A percentile compares a stretch with the other conserved stretches of the same genome.
Conservation (phyloP, 2,888 invertebrate genomes). For the Sminthurinus aureus region DNA sequence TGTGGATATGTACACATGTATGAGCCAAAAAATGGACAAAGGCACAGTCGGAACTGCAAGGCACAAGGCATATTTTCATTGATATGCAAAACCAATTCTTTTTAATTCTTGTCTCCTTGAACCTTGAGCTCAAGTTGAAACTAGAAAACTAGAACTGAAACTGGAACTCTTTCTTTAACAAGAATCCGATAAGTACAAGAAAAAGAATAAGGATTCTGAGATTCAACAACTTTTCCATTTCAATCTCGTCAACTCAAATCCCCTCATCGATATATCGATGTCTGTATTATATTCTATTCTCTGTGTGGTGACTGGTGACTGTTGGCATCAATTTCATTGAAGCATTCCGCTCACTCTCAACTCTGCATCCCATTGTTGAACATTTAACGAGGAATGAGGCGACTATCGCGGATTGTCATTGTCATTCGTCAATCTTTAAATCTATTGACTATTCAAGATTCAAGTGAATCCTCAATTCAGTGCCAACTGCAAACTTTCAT, state of each 20-base stretch:
- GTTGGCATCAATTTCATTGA: no score
- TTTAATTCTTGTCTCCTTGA: not conserved
- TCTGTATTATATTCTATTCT: not conserved
- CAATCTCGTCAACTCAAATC: not conserved
- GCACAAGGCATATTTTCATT: not conserved
- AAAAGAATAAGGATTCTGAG: not conserved
- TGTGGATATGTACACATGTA: no score
- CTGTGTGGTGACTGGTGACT: no score
- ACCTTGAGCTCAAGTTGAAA: not conserved
- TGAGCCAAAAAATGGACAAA: no score
- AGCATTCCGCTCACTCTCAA: no score
- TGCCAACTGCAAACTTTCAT: no score
- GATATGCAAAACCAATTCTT: not conserved
- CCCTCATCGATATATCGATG: not conserved
- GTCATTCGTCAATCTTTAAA: no score
- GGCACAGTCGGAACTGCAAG: not conserved
- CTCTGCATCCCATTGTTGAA: no score
- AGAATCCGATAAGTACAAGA: not conserved
- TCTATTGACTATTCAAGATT: no score
- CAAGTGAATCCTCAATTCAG: no score
- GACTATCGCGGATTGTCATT: no score
- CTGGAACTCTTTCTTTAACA: not conserved
- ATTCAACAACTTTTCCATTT: not conserved
- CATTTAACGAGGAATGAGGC: no score
- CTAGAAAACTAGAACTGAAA: not conserved